phyloP scores from a whole-genome alignment of 2,888 invertebrate genomes.

The Coelinius sp. region DNA sequence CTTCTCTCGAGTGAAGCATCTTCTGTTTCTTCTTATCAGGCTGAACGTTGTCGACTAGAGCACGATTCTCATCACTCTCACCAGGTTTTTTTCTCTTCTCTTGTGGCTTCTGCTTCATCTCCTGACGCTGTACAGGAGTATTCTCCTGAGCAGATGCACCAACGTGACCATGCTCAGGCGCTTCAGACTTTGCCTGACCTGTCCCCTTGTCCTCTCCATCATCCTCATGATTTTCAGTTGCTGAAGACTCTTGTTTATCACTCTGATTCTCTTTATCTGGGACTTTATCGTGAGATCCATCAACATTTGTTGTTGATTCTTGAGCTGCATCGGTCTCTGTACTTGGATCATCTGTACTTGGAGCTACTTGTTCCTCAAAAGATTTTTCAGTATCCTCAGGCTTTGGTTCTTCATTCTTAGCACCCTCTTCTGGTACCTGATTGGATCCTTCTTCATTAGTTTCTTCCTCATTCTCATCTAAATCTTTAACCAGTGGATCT shows the following conservation, averaged over 20 bases:
- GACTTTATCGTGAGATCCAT: conserved; percentile 68
- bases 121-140: conserved; percentile 68
- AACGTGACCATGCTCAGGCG: conserved; percentile 80
- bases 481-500: conserved; percentile 50
- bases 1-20: conserved; percentile 73
- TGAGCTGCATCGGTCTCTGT: conserved; percentile 71
- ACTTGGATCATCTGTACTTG: conserved; percentile 65
- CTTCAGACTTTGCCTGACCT: conserved; percentile 83
- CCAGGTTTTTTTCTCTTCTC: conserved; percentile 82
- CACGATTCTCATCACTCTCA: conserved; percentile 81
- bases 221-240: conserved; percentile 72
- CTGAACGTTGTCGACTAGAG: conserved; percentile 78
- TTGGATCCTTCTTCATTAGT: conserved; percentile 59
- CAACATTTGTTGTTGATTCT: conserved; percentile 70
- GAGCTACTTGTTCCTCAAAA: conserved; percentile 59
- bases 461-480: conserved; percentile 54
- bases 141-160: conserved; percentile 68
- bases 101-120: conserved; percentile 70
- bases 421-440: conserved; percentile 54
- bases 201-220: conserved; percentile 78
- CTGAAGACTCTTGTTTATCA: conserved; percentile 66
- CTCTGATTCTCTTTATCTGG: conserved; percentile 72
- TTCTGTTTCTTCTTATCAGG: conserved; percentile 77
- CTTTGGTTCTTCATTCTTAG: conserved; percentile 68
- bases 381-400: conserved; percentile 71